These are phyloP conservation scores for Oscheius sp. DNA, from an alignment of 2,888 invertebrate genomes.

Conservation along the genomic window DNA sequence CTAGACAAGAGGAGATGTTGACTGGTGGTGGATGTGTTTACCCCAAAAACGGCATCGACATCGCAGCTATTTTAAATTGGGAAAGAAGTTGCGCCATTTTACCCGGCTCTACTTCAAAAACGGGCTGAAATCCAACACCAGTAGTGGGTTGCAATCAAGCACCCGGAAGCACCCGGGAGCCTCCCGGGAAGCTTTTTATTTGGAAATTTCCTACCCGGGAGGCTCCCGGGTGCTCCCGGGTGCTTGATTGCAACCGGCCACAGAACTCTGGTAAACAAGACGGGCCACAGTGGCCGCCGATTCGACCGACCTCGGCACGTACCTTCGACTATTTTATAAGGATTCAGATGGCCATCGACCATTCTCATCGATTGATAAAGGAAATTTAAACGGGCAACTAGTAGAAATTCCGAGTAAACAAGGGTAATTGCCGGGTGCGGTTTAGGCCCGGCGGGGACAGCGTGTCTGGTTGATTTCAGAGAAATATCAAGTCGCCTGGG, in stretches of 20 bases:
- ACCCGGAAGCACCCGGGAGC: too few relatives aligned
- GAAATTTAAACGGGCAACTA: neutral
- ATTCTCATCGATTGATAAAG: neutral
- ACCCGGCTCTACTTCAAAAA: constrained; percentile 17
- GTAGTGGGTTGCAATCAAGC: too few relatives aligned
- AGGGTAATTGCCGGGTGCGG: neutral
- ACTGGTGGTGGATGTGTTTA: neutral
- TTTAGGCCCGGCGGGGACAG: neutral
- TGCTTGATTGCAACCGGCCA: too few relatives aligned
- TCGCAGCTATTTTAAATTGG: too few relatives aligned
- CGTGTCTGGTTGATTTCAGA: neutral
- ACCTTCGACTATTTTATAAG: neutral
- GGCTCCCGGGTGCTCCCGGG: too few relatives aligned
- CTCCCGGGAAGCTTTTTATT: too few relatives aligned
- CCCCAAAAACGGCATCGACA: neutral
- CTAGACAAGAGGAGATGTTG: too few relatives aligned
- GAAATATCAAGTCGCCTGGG: too few relatives aligned
- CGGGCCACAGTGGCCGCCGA: constrained; percentile 3
- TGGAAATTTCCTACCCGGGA: too few relatives aligned
- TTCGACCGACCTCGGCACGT: neutral
- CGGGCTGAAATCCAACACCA: constrained; percentile 29
- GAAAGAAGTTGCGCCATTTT: neutral
- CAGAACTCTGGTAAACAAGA: constrained; percentile 32
- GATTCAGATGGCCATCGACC: too few relatives aligned
- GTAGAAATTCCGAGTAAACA: neutral